Evolutionary conservation across 2,113 vertebrate species (phyloP).

Genomic region (Oenanthe oenanthe): DNA sequence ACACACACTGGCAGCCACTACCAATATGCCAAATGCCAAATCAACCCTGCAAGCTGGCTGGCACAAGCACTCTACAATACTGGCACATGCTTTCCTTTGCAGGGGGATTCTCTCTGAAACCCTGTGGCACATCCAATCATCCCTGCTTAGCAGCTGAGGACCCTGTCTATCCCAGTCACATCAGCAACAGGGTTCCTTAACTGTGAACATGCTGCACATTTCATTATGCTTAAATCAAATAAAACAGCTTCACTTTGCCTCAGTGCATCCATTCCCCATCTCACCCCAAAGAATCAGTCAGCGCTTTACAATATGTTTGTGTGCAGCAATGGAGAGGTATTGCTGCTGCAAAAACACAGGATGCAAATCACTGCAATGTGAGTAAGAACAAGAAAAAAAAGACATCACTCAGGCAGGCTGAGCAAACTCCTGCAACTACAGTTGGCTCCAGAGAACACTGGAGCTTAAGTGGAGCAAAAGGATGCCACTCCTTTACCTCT

Average conservation of each 20-base stretch:
- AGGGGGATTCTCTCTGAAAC: conserved; percentile 54
- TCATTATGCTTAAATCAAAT: background rate
- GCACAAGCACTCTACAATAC: conserved; percentile 65
- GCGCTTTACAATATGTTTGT: background rate
- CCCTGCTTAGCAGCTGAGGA: conserved; percentile 58
- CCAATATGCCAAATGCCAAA: conserved; percentile 76
- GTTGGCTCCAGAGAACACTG: background rate
- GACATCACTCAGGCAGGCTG: background rate
- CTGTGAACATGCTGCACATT: background rate
- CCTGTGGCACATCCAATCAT: conserved; percentile 41
- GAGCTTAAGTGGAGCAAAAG: background rate
- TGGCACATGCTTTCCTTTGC: conserved; percentile 71
- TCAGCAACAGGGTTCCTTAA: conserved; percentile 27
- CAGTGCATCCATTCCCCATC: background rate
- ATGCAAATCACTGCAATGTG: background rate
- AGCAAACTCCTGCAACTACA: background rate
- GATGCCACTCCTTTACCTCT: background rate
- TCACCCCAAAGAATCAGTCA: background rate
- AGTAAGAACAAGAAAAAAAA: background rate
- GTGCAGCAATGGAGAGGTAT: background rate
- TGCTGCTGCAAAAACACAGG: background rate
- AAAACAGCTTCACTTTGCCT: background rate
- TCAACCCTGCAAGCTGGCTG: conserved; percentile 78
- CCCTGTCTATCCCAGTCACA: background rate
- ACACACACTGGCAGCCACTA: conserved; percentile 80